Base-by-base conservation (phyloP, 2,888 invertebrate genomes). In the Beris morrisii region DNA sequence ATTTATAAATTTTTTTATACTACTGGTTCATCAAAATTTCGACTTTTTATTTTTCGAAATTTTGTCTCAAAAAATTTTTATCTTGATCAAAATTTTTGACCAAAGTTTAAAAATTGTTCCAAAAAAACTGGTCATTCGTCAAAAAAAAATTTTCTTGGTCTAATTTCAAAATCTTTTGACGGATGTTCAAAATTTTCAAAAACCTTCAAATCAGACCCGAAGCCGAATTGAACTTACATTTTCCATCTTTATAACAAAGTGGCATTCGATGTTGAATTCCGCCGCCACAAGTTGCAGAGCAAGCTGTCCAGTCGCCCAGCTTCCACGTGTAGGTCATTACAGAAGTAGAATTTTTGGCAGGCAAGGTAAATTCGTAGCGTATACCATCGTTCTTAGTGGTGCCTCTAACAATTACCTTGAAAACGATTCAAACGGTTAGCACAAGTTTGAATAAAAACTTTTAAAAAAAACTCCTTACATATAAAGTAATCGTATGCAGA, bases 291-390 rank as follows among this genome's bases (percentile, higher is more conserved):
- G 84, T 85, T 15, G 84, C 87, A 72, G 85, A 85, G 79, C 95
- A 95, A 13, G 89, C 84, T 2, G 90, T 88, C 93, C 94, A 95
- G 70, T 91, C 90, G 44, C 89, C 86, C 72, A 90, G 83, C 46
- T 88, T 84, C 92, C 95, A 95, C 57, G 83, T 81, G 81, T 88
- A 89, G 70, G 84, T 84, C 9, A 82, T 82, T 74, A 88, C 84
- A 65, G 83, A 82, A 72, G 86, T 87, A 50, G 86, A 86, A 74
- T 72, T 85, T 46, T 69, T 59, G 67, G 73, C 82, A 77, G 75
- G 78, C 67, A 80, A 77, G 81, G 82, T 93, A 82, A 93, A 95
- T 78, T 93, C 91, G 82, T 91, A 93, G 72, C 85, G 85, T 44
- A 95, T 86, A 57, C 93, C 93, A 0, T 91, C 90, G 78, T 93